phyloP scores from a whole-genome alignment of 2,797 vertebrate genomes.

The Sebastes nivosus region DNA sequence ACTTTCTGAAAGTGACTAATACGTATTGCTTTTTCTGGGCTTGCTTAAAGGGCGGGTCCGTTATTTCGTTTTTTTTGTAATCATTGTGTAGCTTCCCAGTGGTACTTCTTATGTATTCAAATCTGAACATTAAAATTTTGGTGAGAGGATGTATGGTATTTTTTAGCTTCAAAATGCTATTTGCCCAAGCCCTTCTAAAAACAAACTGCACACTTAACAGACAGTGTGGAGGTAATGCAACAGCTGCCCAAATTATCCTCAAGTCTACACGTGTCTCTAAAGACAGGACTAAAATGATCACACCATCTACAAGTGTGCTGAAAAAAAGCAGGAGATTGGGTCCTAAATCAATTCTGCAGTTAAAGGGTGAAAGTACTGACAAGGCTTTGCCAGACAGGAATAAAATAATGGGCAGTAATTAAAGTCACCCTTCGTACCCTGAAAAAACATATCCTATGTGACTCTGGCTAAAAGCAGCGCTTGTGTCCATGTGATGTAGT shows the following conservation, averaged over 20 bases:
- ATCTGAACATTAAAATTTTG: too few relatives aligned
- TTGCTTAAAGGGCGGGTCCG: not conserved
- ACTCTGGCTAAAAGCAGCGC: slow-evolving; percentile 6
- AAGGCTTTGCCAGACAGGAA: not conserved
- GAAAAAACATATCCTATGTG: not conserved
- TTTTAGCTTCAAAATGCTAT: too few relatives aligned
- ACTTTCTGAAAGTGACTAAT: not conserved
- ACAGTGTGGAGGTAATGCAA: not conserved
- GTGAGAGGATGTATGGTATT: too few relatives aligned
- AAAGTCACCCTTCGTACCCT: not conserved
- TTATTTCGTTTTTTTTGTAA: accelerated
- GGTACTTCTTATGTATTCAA: too few relatives aligned
- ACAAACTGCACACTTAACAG: not conserved
- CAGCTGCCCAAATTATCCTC: not conserved
- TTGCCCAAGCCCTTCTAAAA: too few relatives aligned
- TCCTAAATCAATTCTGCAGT: slow-evolving; percentile 1
- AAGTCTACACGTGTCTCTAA: not conserved
- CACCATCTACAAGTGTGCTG: not conserved
- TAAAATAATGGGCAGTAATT: slow-evolving; percentile 9
- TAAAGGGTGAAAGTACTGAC: slow-evolving; percentile 5
- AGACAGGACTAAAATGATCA: not conserved
- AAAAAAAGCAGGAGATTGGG: not conserved
- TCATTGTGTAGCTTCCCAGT: too few relatives aligned
- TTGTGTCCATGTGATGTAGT: slow-evolving; percentile 3
- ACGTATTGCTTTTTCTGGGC: not conserved